Conservation (phyloP, 2,797 vertebrate species). For the Sebastes cheni region DNA sequence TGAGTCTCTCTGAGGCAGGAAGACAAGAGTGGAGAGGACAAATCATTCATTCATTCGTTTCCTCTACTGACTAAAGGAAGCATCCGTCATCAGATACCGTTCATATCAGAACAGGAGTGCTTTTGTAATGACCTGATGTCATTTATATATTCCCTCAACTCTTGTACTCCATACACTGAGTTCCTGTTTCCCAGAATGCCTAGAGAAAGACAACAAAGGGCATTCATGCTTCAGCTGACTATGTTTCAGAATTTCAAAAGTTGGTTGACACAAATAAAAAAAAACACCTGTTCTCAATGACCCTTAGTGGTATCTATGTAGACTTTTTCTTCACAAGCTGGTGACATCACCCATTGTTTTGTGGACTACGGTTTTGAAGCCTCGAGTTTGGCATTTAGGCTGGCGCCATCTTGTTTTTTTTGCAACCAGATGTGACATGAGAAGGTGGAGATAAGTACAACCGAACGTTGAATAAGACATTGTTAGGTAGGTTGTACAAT, state of each 20-base stretch:
- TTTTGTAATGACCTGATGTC: background rate
- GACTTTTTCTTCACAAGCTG: no score
- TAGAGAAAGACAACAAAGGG: background rate
- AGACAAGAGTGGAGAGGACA: conserved; percentile 16
- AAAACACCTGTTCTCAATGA: background rate
- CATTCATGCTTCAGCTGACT: background rate
- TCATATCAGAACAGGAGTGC: background rate
- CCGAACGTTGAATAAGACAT: no score
- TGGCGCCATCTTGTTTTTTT: no score
- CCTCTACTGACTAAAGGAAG: background rate
- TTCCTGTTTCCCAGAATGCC: background rate
- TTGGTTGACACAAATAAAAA: background rate
- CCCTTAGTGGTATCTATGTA: no score
- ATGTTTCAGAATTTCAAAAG: background rate
- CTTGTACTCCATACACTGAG: background rate
- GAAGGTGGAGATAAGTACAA: no score
- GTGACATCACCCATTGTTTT: no score
- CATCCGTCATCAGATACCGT: background rate
- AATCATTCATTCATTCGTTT: conserved; percentile 5
- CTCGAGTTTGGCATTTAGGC: no score
- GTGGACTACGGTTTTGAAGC: no score
- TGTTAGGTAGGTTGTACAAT: no score
- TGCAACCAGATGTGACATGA: no score
- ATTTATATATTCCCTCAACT: background rate
- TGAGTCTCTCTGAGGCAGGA: conserved; percentile 84